These are phyloP conservation scores for Strigamia crassipes DNA, from an alignment of 2,888 invertebrate species.

Conservation along the genomic window DNA sequence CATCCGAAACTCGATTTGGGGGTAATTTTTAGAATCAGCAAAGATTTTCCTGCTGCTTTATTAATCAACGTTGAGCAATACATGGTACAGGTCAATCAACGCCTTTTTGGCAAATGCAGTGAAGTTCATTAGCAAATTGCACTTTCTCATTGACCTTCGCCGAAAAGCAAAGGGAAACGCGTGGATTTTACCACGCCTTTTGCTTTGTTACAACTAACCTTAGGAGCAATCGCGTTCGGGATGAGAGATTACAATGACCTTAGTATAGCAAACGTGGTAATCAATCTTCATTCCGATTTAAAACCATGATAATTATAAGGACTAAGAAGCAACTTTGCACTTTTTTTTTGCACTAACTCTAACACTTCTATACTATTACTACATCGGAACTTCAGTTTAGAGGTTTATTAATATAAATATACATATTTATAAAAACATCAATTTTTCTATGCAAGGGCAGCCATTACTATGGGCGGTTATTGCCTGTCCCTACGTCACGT, in stretches of 20 bases:
- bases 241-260: constrained; percentile 27
- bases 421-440: not conserved
- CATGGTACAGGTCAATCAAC: constrained; percentile 1
- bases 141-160: constrained; percentile 14
- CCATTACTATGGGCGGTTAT: constrained; percentile 33
- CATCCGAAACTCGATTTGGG: not conserved
- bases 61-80: not conserved
- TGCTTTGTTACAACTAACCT: constrained; percentile 23
- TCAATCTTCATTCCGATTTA: constrained; percentile 29
- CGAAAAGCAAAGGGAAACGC: not conserved
- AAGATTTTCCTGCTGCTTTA: not conserved
- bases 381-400: not conserved
- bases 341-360: not conserved
- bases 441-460: constrained; percentile 22
- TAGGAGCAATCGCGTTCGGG: constrained; percentile 23
- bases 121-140: constrained; percentile 23
- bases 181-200: constrained; percentile 1
- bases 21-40: not conserved
- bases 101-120: not conserved
- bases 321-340: not conserved
- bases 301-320: constrained; percentile 10
- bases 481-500: constrained; percentile 21
- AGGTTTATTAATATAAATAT: not conserved
- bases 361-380: not conserved
- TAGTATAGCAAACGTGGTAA: constrained; percentile 3